Conservation (phyloP, 2,888 invertebrate species). For the Chalcis sispes region DNA sequence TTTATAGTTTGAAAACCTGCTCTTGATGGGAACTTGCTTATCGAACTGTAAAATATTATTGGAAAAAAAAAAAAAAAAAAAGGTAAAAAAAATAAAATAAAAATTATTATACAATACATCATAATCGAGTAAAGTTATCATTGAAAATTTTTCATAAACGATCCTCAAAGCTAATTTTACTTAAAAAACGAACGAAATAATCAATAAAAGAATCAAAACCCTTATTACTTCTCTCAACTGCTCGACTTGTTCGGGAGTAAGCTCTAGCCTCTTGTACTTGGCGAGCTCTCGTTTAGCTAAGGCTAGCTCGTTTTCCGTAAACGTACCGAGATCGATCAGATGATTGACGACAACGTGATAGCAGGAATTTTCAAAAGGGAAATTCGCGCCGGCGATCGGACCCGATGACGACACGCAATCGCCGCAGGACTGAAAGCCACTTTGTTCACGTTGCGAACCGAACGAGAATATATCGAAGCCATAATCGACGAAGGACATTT, state of each 20-base stretch:
- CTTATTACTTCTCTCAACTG: constrained; percentile 56
- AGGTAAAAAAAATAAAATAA: too few relatives aligned
- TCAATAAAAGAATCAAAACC: neutral
- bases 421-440: constrained; percentile 1
- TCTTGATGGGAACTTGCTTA: too few relatives aligned
- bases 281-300: constrained; percentile 62
- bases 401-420: constrained; percentile 20
- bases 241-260: constrained; percentile 66
- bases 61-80: too few relatives aligned
- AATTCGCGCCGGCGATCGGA: constrained; percentile 38
- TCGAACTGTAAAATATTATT: too few relatives aligned
- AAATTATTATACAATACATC: too few relatives aligned
- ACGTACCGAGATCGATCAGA: constrained; percentile 64
- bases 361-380: neutral
- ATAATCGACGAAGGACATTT: constrained; percentile 54
- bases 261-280: constrained; percentile 65
- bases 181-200: too few relatives aligned
- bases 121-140: too few relatives aligned
- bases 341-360: constrained; percentile 65
- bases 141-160: too few relatives aligned
- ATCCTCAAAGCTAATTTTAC: too few relatives aligned
- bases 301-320: constrained; percentile 65
- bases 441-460: neutral
- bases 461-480: constrained; percentile 48
- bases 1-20: too few relatives aligned